Evolutionary conservation across 2,797 vertebrate species (phyloP).

Genomic region (Tenualosa ilisha): DNA sequence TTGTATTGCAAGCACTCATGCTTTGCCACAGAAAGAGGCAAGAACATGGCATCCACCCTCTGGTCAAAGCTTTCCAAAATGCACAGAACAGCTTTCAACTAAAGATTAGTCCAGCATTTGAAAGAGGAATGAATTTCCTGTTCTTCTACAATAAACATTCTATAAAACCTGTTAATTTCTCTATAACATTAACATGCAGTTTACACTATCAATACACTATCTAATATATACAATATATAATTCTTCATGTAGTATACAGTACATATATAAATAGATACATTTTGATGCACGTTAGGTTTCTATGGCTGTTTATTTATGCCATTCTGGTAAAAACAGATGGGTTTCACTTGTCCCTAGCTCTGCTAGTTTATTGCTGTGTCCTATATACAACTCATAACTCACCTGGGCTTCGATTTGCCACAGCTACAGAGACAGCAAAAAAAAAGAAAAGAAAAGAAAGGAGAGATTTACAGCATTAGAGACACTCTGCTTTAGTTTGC

Average conservation of each 20-base stretch:
- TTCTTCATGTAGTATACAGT: background rate
- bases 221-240: background rate
- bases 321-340: background rate
- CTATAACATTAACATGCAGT: background rate
- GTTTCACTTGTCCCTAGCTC: background rate
- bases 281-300: background rate
- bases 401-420: conserved; percentile 91
- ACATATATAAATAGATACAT: background rate
- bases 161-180: background rate
- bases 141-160: background rate
- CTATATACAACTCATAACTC: conserved; percentile 68
- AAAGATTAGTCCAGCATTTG: conserved; percentile 29
- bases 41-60: conserved; percentile 75
- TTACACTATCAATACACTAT: background rate
- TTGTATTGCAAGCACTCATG: conserved; percentile 78
- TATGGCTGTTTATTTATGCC: background rate
- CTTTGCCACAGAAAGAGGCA: conserved; percentile 64
- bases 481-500: conserved; percentile 81
- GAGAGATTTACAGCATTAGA: conserved; percentile 79
- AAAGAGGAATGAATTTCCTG: conserved; percentile 2
- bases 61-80: conserved; percentile 69
- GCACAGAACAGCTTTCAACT: conserved; percentile 71
- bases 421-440: conserved; percentile 73
- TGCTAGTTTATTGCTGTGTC: background rate
- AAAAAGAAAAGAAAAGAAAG: conserved; percentile 51